Conservation (phyloP, 2,113 vertebrate genomes). For the Orthonyx spaldingii region DNA sequence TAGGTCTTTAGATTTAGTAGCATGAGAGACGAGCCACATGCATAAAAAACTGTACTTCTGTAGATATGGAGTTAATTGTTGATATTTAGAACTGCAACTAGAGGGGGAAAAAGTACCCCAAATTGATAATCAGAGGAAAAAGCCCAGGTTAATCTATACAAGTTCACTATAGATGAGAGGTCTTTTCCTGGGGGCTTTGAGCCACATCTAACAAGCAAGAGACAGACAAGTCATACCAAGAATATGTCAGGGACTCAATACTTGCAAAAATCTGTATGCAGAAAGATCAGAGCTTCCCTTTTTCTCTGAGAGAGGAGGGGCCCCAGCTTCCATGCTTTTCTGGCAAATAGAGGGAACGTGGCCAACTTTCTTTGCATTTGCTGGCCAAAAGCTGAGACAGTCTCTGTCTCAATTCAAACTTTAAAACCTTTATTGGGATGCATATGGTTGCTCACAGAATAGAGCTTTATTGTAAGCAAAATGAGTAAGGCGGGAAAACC, state of each 20-base stretch:
- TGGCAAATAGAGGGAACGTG: constrained; percentile 32
- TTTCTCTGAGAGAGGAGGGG: neutral
- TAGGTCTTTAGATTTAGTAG: neutral
- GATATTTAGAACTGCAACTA: neutral
- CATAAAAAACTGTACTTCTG: neutral
- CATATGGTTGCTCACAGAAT: neutral
- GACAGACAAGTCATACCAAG: neutral
- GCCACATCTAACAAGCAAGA: neutral
- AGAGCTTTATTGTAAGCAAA: neutral
- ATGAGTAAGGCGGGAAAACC: neutral
- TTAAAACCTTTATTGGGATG: constrained; percentile 20
- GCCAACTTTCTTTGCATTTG: constrained; percentile 28
- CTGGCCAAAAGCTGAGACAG: constrained; percentile 33
- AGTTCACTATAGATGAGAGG: neutral
- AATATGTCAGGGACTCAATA: neutral
- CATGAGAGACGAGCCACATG: neutral
- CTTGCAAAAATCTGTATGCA: neutral
- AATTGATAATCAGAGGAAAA: neutral
- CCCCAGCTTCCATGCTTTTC: constrained; percentile 27
- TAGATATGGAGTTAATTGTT: neutral
- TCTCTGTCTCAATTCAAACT: constrained; percentile 23
- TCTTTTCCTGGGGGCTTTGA: neutral
- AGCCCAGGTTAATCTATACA: neutral
- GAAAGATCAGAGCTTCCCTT: constrained; percentile 11
- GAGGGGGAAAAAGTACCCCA: neutral